Evolutionary conservation across 2,113 vertebrate genomes (phyloP), one percentile per base, ranked within the genome.

Genomic region (Rafetus swinhoei): DNA sequence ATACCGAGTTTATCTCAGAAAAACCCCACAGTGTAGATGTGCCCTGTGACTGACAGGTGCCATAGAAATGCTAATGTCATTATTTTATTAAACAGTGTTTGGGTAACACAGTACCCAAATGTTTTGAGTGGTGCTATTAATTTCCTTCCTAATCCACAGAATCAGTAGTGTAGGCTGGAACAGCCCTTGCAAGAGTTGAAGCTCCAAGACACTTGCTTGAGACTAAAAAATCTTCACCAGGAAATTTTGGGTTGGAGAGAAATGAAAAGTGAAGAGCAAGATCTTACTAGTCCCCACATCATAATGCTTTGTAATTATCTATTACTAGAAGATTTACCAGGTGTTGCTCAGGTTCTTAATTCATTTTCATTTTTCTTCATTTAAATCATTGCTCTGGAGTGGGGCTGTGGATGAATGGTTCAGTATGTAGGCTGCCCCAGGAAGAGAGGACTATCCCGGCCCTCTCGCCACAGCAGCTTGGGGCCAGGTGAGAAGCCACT

Each of bases 201-300:
- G 55, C 3, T 0, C 5, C 29, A 56, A 77, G 87, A 84, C 15
- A 1, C n/a, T n/a, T n/a, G n/a, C n/a, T n/a, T n/a, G n/a, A n/a
- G n/a, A n/a, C n/a, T 87, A 90, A 55, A 55, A 76, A 3, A n/a
- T n/a, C n/a, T 25, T 27, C 10, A 22, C 60, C 62, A 84, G 60
- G 54, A 89, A 74, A 35, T 56, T 5, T 89, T 39, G 9, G 19
- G 14, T 1, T 29, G 65, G 76, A 7, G n/a, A 25, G 21, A 93
- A 27, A 25, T 89, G 83, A 81, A 91, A 90, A 56, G 1, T 18
- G 79, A 92, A 94, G 89, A 86, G 76, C 79, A 89, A 57, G 79
- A 93, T 72, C 9, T 35, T 94, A n/a, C 21, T 76, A 79, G 92
- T 89, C 69, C 57, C 76, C 84, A 12, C 52, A 22, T 90, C 54